These are phyloP conservation scores for Latrodectus elegans DNA, from an alignment of 2,888 invertebrate species.

Conservation along the genomic window DNA sequence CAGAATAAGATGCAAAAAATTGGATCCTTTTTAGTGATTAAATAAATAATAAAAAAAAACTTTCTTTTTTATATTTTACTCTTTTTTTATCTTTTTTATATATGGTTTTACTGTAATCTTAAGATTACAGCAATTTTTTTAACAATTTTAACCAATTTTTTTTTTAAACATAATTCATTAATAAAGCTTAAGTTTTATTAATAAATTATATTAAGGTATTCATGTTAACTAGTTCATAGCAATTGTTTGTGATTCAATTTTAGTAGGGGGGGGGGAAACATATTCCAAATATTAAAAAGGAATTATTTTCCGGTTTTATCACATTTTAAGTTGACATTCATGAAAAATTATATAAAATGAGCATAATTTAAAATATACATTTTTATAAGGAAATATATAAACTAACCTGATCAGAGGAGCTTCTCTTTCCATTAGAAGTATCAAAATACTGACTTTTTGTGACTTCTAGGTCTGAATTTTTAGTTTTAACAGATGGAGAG, in stretches of 20 bases:
- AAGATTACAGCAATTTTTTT: neutral
- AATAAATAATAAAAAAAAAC: too few relatives aligned
- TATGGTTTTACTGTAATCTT: neutral
- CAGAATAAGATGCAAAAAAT: too few relatives aligned
- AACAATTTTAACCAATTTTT: too few relatives aligned
- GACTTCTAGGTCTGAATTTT: neutral
- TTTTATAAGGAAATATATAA: neutral
- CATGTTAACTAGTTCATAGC: slow-evolving; percentile 1
- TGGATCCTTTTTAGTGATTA: too few relatives aligned
- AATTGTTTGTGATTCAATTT: neutral
- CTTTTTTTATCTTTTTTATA: too few relatives aligned
- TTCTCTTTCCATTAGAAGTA: neutral
- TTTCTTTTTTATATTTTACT: too few relatives aligned
- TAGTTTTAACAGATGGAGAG: slow-evolving; percentile 3
- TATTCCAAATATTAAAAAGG: too few relatives aligned
- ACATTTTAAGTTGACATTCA: neutral
- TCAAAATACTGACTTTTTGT: neutral
- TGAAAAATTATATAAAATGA: neutral
- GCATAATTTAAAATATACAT: neutral
- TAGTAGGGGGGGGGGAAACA: neutral
- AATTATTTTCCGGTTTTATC: too few relatives aligned
- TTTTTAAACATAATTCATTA: neutral
- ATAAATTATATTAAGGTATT: neutral
- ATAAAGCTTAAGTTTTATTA: neutral
- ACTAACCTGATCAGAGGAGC: slow-evolving; percentile 10